A percentile compares a stretch with the other conserved stretches of the same genome.
phyloP scores from a whole-genome alignment of 2,113 vertebrate genomes.

The Formicarius rufipectus region DNA sequence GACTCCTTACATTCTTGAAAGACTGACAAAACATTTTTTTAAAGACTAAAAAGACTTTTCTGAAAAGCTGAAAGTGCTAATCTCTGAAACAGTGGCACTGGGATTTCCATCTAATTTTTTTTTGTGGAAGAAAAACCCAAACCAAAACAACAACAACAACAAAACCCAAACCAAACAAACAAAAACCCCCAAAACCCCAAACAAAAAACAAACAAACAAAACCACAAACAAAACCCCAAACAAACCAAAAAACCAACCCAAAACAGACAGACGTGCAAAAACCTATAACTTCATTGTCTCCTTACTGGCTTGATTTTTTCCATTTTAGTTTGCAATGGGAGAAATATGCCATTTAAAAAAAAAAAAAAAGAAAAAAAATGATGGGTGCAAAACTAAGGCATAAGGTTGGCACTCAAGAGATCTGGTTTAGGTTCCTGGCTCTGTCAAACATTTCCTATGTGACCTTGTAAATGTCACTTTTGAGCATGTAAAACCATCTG shows the following conservation, averaged over 20 bases:
- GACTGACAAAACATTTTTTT: not conserved
- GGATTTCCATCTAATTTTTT: not conserved
- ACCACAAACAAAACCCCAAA: too few species aligned
- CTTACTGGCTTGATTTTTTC: not conserved
- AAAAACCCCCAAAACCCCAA: too few species aligned
- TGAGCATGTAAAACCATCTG: constrained; percentile 61
- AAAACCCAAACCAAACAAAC: too few species aligned
- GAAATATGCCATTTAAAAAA: not conserved
- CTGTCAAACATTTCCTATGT: constrained; percentile 56
- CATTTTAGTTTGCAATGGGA: not conserved
- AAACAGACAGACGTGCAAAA: not conserved
- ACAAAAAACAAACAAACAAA: too few species aligned
- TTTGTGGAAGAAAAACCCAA: not conserved
- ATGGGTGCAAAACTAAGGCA: constrained; percentile 5
- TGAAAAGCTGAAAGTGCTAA: not conserved
- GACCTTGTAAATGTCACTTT: constrained; percentile 67
- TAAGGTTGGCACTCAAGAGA: not conserved
- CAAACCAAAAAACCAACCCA: not conserved
- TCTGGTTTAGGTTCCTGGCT: constrained; percentile 51
- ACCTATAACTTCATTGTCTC: not conserved
- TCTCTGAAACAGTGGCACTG: not conserved
- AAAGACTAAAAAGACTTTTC: not conserved
- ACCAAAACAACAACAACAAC: not conserved
- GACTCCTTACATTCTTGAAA: not conserved
- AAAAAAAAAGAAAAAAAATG: not conserved